Conservation (phyloP, 2,888 invertebrate species). For the Hypolimnas misippus region DNA sequence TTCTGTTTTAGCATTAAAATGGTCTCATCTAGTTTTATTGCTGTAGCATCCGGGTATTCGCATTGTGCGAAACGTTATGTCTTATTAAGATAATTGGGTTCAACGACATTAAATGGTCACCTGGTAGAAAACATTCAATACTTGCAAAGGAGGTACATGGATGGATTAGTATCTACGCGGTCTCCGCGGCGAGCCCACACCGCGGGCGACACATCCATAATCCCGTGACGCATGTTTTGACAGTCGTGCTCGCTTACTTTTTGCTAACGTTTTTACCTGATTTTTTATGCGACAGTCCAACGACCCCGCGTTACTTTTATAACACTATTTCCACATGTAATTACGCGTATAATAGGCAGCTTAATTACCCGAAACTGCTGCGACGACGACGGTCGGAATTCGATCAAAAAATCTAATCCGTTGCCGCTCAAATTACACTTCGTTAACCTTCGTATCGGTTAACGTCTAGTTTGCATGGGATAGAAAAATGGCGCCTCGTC, state of each 20-base stretch:
- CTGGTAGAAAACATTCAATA: constrained; percentile 5
- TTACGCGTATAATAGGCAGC: constrained; percentile 72
- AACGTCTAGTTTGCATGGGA: constrained; percentile 51
- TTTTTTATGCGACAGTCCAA: constrained; percentile 53
- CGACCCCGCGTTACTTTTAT: constrained; percentile 62
- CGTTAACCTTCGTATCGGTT: constrained; percentile 61
- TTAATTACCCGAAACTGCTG: constrained; percentile 76
- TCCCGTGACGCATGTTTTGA: constrained; percentile 80
- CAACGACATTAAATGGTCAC: constrained; percentile 7
- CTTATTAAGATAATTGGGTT: constrained; percentile 10
- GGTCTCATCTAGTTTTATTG: constrained; percentile 11
- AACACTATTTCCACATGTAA: constrained; percentile 74
- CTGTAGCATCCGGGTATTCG: constrained; percentile 8
- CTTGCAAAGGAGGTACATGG: background rate
- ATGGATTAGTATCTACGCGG: background rate
- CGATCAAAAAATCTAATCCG: constrained; percentile 65
- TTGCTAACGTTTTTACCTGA: constrained; percentile 61
- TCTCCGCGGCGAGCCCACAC: constrained; percentile 46
- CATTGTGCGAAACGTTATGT: constrained; percentile 10
- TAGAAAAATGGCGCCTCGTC: constrained; percentile 55
- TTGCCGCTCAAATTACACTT: constrained; percentile 67
- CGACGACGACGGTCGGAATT: constrained; percentile 60
- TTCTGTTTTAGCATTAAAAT: constrained; percentile 2
- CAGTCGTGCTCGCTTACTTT: constrained; percentile 64
- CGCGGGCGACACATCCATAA: constrained; percentile 76